Conservation (phyloP, 2,888 invertebrate genomes). For the Pristionchus exspectatus region DNA sequence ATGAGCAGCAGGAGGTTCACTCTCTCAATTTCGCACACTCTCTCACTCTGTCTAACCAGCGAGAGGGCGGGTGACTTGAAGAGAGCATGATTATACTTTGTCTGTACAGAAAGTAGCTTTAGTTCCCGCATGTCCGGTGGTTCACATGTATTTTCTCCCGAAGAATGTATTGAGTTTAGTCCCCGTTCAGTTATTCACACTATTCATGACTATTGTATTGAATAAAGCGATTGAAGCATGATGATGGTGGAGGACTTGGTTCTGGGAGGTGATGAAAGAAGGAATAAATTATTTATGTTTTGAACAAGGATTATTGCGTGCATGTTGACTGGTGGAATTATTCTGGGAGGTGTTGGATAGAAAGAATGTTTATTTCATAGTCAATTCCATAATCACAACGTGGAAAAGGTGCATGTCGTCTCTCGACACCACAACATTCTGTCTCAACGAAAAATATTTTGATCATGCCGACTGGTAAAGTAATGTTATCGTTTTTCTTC, state of each 20-base stretch:
- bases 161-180: not conserved
- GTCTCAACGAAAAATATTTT: too few species aligned
- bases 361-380: too few species aligned
- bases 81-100: not conserved
- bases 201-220: constrained; percentile 44
- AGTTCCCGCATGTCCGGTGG: constrained; percentile 40
- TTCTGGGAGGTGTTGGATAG: not conserved
- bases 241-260: not conserved
- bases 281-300: not conserved
- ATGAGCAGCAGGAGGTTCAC: not conserved
- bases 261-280: not conserved
- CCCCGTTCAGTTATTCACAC: too few species aligned
- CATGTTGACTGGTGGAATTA: not conserved
- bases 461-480: too few species aligned
- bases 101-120: constrained; percentile 17
- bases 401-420: too few species aligned
- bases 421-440: too few species aligned
- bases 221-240: not conserved
- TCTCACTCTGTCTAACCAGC: not conserved
- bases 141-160: not conserved
- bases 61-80: not conserved
- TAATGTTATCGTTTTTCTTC: too few species aligned
- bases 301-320: too few species aligned
- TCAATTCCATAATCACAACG: too few species aligned
- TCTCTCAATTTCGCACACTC: not conserved